These are phyloP conservation scores for Trissonchulus sp. DNA, from an alignment of 2,888 invertebrate genomes.

Conservation along the genomic window DNA sequence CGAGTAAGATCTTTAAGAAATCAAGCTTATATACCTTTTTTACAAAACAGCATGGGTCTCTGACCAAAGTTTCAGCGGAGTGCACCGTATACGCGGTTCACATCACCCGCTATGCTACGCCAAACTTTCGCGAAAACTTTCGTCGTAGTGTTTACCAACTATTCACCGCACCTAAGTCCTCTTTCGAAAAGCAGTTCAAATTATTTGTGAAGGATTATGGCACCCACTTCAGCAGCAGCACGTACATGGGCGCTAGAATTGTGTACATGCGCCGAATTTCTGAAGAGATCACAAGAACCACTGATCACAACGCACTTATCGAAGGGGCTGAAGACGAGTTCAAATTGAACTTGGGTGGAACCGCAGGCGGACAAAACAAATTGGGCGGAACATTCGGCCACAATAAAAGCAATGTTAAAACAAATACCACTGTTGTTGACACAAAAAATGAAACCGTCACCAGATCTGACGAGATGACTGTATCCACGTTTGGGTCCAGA, in stretches of 20 bases:
- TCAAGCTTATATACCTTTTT: no score
- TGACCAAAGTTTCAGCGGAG: background rate
- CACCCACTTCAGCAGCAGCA: background rate
- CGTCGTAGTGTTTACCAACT: background rate
- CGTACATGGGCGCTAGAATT: background rate
- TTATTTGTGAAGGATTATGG: background rate
- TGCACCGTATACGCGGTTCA: background rate
- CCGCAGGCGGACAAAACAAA: background rate
- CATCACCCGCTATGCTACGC: background rate
- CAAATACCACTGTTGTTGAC: no score
- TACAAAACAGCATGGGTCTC: background rate
- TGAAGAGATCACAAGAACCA: background rate
- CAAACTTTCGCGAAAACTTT: background rate
- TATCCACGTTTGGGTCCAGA: background rate
- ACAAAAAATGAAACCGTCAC: background rate
- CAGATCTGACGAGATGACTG: background rate
- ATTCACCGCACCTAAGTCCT: background rate
- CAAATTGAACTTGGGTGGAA: background rate
- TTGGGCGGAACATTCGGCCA: no score
- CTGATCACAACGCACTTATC: no score
- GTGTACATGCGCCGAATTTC: background rate
- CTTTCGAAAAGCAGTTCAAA: background rate
- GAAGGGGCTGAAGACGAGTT: background rate
- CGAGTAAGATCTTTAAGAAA: no score
- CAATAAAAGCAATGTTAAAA: no score